Conservation (phyloP, 2,797 vertebrate species). For the Gallirallus australis region DNA sequence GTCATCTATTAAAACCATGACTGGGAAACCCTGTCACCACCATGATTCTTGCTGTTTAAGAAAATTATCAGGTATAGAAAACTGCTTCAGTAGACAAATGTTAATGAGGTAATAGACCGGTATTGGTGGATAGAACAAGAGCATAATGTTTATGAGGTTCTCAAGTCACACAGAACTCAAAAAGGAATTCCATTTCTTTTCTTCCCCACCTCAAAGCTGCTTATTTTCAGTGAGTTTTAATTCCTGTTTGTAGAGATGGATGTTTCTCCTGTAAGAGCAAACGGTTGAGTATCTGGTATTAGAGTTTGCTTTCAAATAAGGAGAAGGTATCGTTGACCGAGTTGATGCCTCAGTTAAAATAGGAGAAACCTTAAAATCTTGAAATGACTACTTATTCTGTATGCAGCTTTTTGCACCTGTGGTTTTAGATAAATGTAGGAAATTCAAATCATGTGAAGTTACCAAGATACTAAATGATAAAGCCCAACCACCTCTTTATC, state of each 20-base stretch:
- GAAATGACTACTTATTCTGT: neutral
- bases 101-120: neutral
- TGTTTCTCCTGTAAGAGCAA: neutral
- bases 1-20: neutral
- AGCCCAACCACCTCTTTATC: neutral
- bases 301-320: neutral
- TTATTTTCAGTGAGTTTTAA: neutral
- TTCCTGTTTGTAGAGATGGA: neutral
- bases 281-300: neutral
- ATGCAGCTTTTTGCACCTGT: neutral
- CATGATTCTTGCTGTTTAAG: neutral
- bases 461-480: neutral
- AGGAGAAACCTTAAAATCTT: neutral
- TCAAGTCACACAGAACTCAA: neutral
- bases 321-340: neutral
- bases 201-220: neutral
- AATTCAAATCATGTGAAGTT: neutral
- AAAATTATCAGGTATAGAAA: constrained; percentile 25
- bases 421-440: neutral
- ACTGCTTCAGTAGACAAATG: neutral
- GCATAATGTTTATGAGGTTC: neutral
- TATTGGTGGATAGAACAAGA: neutral
- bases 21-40: neutral
- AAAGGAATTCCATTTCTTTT: neutral
- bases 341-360: neutral